Evolutionary conservation across 2,888 invertebrate genomes (phyloP), one percentile per base, ranked within the genome.

Genomic region (Mactromeris polynyma): DNA sequence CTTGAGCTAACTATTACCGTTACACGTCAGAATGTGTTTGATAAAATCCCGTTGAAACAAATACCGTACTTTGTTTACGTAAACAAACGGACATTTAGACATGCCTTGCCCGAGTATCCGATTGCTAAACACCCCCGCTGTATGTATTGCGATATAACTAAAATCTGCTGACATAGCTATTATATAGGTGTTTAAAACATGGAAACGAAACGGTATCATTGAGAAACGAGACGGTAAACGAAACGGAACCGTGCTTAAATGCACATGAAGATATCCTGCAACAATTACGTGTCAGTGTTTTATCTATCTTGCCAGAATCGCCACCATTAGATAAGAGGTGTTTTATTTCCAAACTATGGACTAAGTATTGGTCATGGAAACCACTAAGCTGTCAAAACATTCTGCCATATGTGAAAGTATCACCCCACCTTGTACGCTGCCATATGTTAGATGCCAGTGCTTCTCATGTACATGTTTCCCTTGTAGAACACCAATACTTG

Each of bases 381-480:
- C 79, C 42, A 79, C 79, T 26, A 40, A n/a, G 26, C 42, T 79
- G 79, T 40, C 26, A 79, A 79, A 79, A 79, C 40, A 79, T 54
- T 51, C 33, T 33, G 84, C 54, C 78, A 84, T 36, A 2, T 33
- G 77, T 42, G 38, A 2, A 26, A 11, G 40, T 73, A 42, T n/a
- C 26, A 54, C 4, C 77, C 54, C 77, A 51, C 78, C 84, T 54
- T 33, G 51, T 33, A 38, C 33, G 6, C 19, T 33, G 78, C 84
- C 84, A 84, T 84, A 78, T 84, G 84, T 84, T 78, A 51, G 73
- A 38, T 31, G 2, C 33, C 11, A 17, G 11, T 40, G 40, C 40
- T 42, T 6, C n/a, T 31, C 14, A 26, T 81, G 19, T 81, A 82
- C 82, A 58, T 85, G 85, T 64, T 33, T n/a, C 3, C 80, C 19